Percentiles rank a stretch among this genome's conserved stretches.
phyloP scores from a whole-genome alignment of 1,140 invertebrate genomes.

The Aphis craccivora region DNA sequence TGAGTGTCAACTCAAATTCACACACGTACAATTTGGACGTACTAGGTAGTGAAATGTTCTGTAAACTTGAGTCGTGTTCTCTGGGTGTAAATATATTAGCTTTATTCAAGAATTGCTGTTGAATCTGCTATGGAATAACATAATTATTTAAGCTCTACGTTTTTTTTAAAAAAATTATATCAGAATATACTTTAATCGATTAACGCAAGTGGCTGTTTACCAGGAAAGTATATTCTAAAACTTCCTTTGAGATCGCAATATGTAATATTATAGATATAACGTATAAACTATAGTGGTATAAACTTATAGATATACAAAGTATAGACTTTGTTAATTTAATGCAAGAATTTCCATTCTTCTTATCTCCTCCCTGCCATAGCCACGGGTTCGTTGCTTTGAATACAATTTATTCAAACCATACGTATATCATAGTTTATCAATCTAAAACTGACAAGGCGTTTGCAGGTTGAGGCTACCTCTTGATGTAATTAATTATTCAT shows the following conservation, averaged over 20 bases:
- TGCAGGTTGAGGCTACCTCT: not conserved
- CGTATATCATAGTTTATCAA: not conserved
- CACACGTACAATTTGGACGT: no score
- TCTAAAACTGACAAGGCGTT: not conserved
- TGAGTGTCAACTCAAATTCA: no score
- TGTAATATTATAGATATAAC: not conserved
- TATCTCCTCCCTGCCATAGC: not conserved
- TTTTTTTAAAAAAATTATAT: not conserved
- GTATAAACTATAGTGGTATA: no score
- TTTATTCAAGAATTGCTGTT: not conserved
- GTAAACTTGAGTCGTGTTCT: not conserved
- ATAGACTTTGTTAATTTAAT: not conserved
- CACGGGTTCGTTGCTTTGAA: not conserved
- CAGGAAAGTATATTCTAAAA: not conserved
- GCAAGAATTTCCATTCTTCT: not conserved
- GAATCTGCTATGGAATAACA: not conserved
- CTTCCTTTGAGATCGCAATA: not conserved
- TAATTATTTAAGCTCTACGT: not conserved
- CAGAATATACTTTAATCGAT: not conserved
- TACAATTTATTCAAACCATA: not conserved
- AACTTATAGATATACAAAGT: no score
- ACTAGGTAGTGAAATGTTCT: not conserved
- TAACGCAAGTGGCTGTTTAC: not conserved
- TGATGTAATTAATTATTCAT: conserved; percentile 28
- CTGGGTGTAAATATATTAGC: not conserved